Conservation (phyloP, 2,113 vertebrate genomes). For the Rafetus swinhoei region DNA sequence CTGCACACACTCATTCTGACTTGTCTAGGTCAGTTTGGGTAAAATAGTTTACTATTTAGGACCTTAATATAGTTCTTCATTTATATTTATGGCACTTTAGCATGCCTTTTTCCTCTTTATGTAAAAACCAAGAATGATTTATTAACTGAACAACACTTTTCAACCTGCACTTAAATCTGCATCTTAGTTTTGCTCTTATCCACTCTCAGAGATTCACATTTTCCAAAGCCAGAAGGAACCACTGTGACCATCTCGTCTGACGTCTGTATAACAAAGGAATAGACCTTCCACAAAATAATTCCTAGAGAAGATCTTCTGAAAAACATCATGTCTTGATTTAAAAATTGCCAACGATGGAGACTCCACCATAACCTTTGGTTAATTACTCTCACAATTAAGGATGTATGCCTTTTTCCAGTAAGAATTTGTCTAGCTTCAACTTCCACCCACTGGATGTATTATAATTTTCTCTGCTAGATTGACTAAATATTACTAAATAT, state of each 20-base stretch:
- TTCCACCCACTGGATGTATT: not conserved
- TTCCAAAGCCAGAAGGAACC: not conserved
- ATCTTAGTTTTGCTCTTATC: not conserved
- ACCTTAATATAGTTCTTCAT: not conserved
- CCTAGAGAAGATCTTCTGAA: not conserved
- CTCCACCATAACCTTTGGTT: not conserved
- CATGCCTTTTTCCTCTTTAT: not conserved
- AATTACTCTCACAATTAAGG: not conserved
- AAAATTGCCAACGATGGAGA: not conserved
- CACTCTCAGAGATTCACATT: not conserved
- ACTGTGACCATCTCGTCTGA: not conserved
- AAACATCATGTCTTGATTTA: not conserved
- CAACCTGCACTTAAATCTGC: not conserved
- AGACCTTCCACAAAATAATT: not conserved
- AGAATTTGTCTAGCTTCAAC: not conserved
- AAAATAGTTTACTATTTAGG: not conserved
- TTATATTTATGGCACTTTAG: not conserved
- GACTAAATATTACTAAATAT: not conserved
- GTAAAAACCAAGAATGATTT: not conserved
- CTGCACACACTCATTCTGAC: not conserved
- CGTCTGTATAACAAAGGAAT: not conserved
- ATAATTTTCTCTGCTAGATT: not conserved
- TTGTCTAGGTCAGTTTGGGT: not conserved
- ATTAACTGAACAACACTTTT: not conserved
- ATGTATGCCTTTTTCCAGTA: not conserved